Evolutionary conservation across 2,797 vertebrate species (phyloP).

Genomic region (Heterohyrax brucei): DNA sequence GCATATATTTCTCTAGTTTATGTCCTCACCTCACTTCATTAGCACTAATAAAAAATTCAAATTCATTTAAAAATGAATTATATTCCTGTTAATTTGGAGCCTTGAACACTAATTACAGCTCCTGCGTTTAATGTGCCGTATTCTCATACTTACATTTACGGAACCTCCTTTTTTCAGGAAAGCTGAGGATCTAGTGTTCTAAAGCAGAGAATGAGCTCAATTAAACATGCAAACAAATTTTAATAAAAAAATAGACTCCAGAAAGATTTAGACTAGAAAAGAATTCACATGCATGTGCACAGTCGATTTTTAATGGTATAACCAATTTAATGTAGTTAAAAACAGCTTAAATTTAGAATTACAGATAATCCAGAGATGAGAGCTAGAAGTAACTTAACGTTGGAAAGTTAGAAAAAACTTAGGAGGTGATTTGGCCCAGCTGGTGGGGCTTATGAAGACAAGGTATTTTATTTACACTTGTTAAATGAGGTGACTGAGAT

Average conservation of each 20-base stretch:
- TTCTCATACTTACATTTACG: neutral
- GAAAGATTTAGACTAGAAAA: constrained; percentile 51
- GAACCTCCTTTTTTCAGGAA: neutral
- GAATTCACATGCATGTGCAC: neutral
- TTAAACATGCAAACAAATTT: neutral
- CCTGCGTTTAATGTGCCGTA: neutral
- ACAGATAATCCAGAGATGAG: neutral
- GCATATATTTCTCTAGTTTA: neutral
- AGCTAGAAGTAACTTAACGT: constrained; percentile 36
- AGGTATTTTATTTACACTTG: constrained; percentile 54
- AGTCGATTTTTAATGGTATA: neutral
- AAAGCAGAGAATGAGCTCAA: neutral
- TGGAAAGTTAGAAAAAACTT: constrained; percentile 57
- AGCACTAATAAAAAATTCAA: constrained; percentile 15
- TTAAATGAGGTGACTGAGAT: constrained; percentile 14
- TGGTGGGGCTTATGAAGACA: constrained; percentile 28
- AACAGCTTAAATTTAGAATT: constrained; percentile 6
- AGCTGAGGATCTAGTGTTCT: neutral
- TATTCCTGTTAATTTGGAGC: constrained; percentile 36
- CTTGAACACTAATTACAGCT: neutral
- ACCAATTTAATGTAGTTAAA: neutral
- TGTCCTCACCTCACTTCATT: accelerated
- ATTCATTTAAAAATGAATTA: constrained; percentile 45
- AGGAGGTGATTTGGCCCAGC: neutral
- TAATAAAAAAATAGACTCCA: neutral